These are phyloP conservation scores for Galaxea fascicularis DNA, from an alignment of 92 coral and sea anemone species.

Conservation along the genomic window DNA sequence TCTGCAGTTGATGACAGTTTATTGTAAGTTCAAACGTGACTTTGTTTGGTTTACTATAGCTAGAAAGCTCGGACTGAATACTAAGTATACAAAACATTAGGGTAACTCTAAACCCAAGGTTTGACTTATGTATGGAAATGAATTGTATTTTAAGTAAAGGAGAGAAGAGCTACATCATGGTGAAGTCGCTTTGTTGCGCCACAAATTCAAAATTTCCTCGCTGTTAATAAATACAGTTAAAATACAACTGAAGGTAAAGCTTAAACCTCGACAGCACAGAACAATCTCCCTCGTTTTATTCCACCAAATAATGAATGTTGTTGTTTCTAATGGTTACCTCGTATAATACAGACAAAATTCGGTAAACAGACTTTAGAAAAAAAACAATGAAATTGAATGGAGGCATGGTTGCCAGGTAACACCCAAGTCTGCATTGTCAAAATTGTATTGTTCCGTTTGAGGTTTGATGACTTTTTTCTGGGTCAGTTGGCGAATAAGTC, in stretches of 20 bases:
- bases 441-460: neutral
- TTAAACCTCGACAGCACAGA: neutral
- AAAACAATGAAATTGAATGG: neutral
- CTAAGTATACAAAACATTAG: neutral
- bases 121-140: neutral
- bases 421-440: neutral
- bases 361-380: neutral
- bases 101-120: neutral
- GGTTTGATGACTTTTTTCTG: neutral
- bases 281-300: neutral
- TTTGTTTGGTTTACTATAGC: too few species aligned
- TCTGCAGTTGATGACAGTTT: constrained; percentile 84
- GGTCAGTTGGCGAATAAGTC: neutral
- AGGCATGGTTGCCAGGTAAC: constrained; percentile 28
- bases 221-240: too few species aligned
- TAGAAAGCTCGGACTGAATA: too few species aligned
- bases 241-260: too few species aligned
- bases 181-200: too few species aligned
- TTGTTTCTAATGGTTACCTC: constrained; percentile 27
- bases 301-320: neutral
- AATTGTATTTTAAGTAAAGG: neutral
- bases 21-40: constrained; percentile 69
- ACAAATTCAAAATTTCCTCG: too few species aligned
- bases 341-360: neutral
- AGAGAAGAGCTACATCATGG: neutral